Evolutionary conservation across 2,888 invertebrate genomes (phyloP), one percentile per base, ranked within the genome.

Genomic region (Nezara viridula): DNA sequence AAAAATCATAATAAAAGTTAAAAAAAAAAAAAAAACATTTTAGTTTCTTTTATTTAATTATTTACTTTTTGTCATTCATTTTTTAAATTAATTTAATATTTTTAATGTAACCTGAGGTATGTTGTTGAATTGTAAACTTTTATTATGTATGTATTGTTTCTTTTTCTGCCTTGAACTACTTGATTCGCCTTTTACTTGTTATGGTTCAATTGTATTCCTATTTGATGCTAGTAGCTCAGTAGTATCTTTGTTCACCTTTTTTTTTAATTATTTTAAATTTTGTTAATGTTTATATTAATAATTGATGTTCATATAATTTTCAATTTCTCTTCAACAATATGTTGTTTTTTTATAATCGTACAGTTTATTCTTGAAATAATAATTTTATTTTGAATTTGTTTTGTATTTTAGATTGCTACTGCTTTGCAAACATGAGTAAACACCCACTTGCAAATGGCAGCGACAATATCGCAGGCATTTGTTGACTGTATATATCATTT

Each of bases 341-440:
- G 14, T 21, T 81, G 10, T 40, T 40, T 87, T 52, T 24, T 37
- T 85, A 0, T 89, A n/a, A 21, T 85, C 37, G 12, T 32, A 37
- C 47, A 21, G 32, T 21, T 40, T 47, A 10, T 86, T 12, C 40
- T 86, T 66, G 5, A 19, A 86, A 60, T 89, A 24, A 44, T 44
- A 66, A 49, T 47, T 89, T 77, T 52, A 32, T 52, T 85, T 47
- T 24, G 32, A 12, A 85, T 89, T 90, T 66, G 81, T 89, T n/a
- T n/a, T n/a, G n/a, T n/a, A n/a, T 81, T 81, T 52, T 88, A 91
- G 90, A 90, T 91, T 81, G 90, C 91, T 21, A 91, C 91, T 21
- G 91, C 91, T 77, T 90, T 91, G 90, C 91, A 91, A 86, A 91
- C 91, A 91, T 91, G 91, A 91, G 91, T 90, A 90, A 91, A 91